These are phyloP conservation scores for Atethmia centrago DNA, from an alignment of 2,888 invertebrate genomes.

Conservation along the genomic window DNA sequence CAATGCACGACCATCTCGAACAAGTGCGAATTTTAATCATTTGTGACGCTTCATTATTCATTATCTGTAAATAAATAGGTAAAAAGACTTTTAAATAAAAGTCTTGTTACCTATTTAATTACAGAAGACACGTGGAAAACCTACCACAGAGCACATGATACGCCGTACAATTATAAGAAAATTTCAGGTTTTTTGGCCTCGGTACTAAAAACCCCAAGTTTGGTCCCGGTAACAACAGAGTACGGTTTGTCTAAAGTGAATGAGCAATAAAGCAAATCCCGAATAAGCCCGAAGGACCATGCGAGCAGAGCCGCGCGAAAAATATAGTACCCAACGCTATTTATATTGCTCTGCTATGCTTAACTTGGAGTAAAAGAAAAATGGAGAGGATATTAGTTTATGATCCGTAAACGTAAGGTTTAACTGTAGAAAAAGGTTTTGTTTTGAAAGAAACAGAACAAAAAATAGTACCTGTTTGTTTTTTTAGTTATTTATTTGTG, in stretches of 20 bases:
- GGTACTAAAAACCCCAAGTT: conserved; percentile 54
- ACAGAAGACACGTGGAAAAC: not conserved
- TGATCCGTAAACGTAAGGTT: conserved; percentile 57
- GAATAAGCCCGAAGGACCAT: conserved; percentile 60
- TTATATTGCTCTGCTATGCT: conserved; percentile 57
- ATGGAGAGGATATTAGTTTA: conserved; percentile 54
- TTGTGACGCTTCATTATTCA: conserved; percentile 28
- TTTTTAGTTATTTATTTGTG: too few species aligned
- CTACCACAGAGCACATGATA: not conserved
- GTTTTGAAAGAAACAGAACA: conserved; percentile 16
- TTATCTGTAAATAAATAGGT: too few species aligned
- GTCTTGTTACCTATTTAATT: not conserved
- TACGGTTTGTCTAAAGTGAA: conserved; percentile 66
- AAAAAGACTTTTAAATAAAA: too few species aligned
- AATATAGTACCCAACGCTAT: conserved; percentile 63
- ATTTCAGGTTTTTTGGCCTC: conserved; percentile 44
- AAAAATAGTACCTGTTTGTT: not conserved
- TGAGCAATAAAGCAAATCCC: conserved; percentile 68
- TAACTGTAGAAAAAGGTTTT: conserved; percentile 38
- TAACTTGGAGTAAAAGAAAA: conserved; percentile 61
- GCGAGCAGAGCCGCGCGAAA: conserved; percentile 59
- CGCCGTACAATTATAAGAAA: conserved; percentile 42
- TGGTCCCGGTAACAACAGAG: conserved; percentile 52
- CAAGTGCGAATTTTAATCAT: conserved; percentile 52
- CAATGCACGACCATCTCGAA: conserved; percentile 58